Evolutionary conservation across 1,140 invertebrate genomes (phyloP), one percentile per base, ranked within the genome.

Genomic region (Drosophila yakuba): DNA sequence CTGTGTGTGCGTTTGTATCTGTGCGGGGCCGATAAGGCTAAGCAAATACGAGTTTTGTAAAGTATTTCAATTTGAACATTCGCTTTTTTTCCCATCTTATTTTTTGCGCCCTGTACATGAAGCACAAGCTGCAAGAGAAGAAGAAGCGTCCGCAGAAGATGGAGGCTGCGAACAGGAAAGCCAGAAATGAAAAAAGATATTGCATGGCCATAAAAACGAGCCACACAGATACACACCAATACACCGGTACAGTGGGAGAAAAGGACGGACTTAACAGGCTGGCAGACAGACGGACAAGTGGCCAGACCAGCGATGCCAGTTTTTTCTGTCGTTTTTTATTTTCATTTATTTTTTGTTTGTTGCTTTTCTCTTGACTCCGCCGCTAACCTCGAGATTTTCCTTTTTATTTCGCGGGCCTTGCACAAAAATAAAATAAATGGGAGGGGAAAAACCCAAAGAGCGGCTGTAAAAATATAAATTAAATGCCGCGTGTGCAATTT

Each of bases 21-120:
- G 52, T 57, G 58, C 59, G 66, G 58, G 55, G 61, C 60, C 77
- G 81, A 73, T 80, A 78, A 83, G 69, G 66, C 74, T 86, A 75
- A 86, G 82, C 82, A 86, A 86, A 86, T 86, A 86, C 82, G 61
- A 86, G 82, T 86, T 86, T 86, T 77, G 78, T 83, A 69, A 83
- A 82, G 80, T 78, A 83, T 83, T 83, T 83, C 80, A 83, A 83
- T 83, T 78, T 83, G 75, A 83, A 73, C 80, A 72, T 76, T 73
- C 74, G 80, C 64, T 82, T 82, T 78, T 80, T 82, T 62, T 32
- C 50, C 60, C 60, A 51, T 66, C 64, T 52, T 52, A 66, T 68
- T 81, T 81, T 74, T 32, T 80, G 60, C 50, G 51, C 54, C 62
- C 74, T 76, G 74, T 77, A 52, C 54, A 74, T 68, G 76, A 78